A percentile compares a stretch with the other conserved stretches of the same genome.
phyloP scores from a whole-genome alignment of 2,113 vertebrate species.

The Aix galericulata region DNA sequence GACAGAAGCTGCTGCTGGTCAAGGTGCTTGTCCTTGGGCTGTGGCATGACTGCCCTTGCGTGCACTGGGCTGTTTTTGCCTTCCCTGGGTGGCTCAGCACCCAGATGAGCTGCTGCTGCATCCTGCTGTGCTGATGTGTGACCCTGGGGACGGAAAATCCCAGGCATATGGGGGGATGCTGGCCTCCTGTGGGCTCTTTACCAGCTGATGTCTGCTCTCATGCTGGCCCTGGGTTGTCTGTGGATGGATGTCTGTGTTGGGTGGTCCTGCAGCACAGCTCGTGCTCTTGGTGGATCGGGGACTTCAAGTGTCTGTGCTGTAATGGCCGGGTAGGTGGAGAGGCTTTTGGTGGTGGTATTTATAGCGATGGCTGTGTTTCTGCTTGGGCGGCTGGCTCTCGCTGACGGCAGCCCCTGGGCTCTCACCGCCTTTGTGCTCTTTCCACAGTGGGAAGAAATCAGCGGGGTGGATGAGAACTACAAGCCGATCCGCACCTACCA shows the following conservation, averaged over 20 bases:
- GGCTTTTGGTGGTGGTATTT: background rate
- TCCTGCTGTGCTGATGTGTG: background rate
- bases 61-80: background rate
- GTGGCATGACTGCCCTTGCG: background rate
- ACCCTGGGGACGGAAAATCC: background rate
- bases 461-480: conserved; percentile 92
- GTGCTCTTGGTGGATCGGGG: background rate
- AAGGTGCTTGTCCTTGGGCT: background rate
- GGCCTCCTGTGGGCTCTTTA: background rate
- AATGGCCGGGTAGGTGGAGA: background rate
- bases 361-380: background rate
- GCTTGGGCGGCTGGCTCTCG: background rate
- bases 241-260: too few species aligned
- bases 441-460: conserved; percentile 97
- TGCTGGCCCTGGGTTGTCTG: background rate
- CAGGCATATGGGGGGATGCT: fast-evolving
- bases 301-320: background rate
- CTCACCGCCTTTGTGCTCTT: background rate
- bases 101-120: background rate
- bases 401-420: background rate
- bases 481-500: conserved; percentile 95
- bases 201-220: background rate
- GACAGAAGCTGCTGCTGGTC: background rate
- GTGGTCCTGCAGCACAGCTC: background rate
- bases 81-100: background rate